Evolutionary conservation across 2,888 invertebrate genomes (phyloP).

Genomic region (Cheilosia pagana): DNA sequence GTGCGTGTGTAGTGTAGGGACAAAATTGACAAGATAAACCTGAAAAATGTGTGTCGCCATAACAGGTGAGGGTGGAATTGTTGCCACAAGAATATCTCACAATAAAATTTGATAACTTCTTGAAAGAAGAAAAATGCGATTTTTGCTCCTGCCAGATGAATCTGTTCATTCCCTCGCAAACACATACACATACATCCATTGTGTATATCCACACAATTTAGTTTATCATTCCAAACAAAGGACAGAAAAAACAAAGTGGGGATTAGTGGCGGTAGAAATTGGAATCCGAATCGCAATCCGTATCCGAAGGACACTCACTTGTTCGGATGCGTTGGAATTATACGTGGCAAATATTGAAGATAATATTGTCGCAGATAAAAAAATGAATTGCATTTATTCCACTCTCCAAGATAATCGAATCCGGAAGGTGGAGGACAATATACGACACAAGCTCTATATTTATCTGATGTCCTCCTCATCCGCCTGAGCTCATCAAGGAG

Average conservation of each 20-base stretch:
- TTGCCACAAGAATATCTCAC: constrained; percentile 68
- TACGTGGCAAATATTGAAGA: constrained; percentile 23
- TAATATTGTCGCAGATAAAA: constrained; percentile 54
- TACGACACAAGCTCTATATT: background rate
- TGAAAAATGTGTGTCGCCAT: constrained; percentile 59
- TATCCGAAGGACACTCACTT: constrained; percentile 7
- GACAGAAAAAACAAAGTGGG: constrained; percentile 38
- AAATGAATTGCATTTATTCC: constrained; percentile 62
- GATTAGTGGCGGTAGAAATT: constrained; percentile 56
- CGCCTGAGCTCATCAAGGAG: constrained; percentile 19
- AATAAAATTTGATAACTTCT: constrained; percentile 74
- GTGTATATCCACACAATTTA: background rate
- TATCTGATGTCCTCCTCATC: constrained; percentile 1
- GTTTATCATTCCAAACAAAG: background rate
- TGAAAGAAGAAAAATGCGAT: constrained; percentile 62
- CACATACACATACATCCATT: too few relatives aligned
- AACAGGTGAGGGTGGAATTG: constrained; percentile 64
- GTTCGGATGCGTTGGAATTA: constrained; percentile 40
- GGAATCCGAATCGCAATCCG: constrained; percentile 50
- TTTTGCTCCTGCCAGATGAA: constrained; percentile 31
- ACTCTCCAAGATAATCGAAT: background rate
- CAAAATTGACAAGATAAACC: constrained; percentile 59
- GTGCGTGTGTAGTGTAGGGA: constrained; percentile 11
- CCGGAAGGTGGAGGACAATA: background rate
- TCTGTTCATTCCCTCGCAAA: background rate